These are phyloP conservation scores for Ornithoptera alexandrae DNA, from an alignment of 2,888 invertebrate genomes.

Conservation along the genomic window DNA sequence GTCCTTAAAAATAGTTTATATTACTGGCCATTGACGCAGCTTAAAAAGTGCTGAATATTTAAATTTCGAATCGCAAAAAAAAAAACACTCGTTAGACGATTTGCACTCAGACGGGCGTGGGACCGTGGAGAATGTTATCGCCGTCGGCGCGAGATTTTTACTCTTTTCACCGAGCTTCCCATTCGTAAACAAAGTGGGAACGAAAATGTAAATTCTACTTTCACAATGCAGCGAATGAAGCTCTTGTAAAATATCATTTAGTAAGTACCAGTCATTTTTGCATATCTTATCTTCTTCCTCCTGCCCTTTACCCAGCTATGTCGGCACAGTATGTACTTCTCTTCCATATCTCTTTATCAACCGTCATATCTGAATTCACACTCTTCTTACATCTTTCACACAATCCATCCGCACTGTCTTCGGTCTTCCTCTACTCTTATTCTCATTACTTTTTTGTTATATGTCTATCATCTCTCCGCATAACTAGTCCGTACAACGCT, in stretches of 20 bases:
- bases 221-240: conserved; percentile 17
- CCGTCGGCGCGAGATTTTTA: conserved; percentile 27
- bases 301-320: too few species aligned
- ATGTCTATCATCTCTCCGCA: too few species aligned
- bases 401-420: too few species aligned
- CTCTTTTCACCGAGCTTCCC: conserved; percentile 17
- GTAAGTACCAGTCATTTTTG: neutral
- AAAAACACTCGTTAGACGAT: conserved; percentile 29
- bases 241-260: conserved; percentile 4
- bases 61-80: conserved; percentile 27
- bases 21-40: conserved; percentile 15
- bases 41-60: conserved; percentile 19
- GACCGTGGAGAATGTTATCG: conserved; percentile 29
- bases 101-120: conserved; percentile 26
- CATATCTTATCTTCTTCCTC: neutral
- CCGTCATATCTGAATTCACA: too few species aligned
- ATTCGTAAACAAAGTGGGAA: conserved; percentile 17
- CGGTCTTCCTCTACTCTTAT: too few species aligned
- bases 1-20: conserved; percentile 11
- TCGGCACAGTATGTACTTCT: too few species aligned
- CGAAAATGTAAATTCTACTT: conserved; percentile 22
- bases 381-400: too few species aligned
- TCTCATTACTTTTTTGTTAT: too few species aligned
- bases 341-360: too few species aligned
- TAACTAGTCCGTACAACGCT: too few species aligned